Evolutionary conservation across 2,797 vertebrate species (phyloP).

Genomic region (Trematomus bernacchii): DNA sequence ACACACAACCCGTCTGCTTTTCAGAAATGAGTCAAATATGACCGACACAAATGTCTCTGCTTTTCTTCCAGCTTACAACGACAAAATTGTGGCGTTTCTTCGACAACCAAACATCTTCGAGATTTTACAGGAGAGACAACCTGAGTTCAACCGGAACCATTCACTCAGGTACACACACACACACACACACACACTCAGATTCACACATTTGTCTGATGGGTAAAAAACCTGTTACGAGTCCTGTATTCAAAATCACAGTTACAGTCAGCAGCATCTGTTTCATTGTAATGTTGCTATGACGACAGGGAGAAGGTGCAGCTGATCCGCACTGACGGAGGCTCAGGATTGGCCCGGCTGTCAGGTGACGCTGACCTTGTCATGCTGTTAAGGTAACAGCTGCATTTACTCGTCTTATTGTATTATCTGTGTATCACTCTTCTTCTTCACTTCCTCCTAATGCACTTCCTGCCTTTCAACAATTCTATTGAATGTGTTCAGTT

Average conservation of each 20-base stretch:
- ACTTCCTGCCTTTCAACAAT: background rate
- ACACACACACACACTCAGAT: background rate
- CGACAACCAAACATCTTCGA: conserved; percentile 96
- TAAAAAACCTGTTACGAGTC: too few relatives aligned
- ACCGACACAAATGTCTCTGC: background rate
- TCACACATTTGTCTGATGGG: too few relatives aligned
- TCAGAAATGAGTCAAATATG: background rate
- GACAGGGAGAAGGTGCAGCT: conserved; percentile 95
- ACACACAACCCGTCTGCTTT: background rate
- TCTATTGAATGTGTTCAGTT: background rate
- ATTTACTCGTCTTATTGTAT: background rate
- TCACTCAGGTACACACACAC: conserved; percentile 90
- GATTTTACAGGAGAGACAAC: conserved; percentile 96
- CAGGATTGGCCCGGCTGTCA: conserved; percentile 75
- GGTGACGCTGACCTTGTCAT: conserved; percentile 73
- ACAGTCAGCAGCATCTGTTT: too few relatives aligned
- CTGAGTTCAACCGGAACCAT: conserved; percentile 93
- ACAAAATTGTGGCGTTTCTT: conserved; percentile 96
- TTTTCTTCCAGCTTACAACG: conserved; percentile 91
- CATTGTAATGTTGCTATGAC: conserved; percentile 16
- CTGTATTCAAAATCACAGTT: background rate
- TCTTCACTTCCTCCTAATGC: background rate
- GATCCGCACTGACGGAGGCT: conserved; percentile 85
- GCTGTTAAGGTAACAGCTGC: conserved; percentile 62
- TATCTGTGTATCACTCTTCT: background rate